Evolutionary conservation across 2,113 vertebrate species (phyloP).

Genomic region (Neoarius graeffei): DNA sequence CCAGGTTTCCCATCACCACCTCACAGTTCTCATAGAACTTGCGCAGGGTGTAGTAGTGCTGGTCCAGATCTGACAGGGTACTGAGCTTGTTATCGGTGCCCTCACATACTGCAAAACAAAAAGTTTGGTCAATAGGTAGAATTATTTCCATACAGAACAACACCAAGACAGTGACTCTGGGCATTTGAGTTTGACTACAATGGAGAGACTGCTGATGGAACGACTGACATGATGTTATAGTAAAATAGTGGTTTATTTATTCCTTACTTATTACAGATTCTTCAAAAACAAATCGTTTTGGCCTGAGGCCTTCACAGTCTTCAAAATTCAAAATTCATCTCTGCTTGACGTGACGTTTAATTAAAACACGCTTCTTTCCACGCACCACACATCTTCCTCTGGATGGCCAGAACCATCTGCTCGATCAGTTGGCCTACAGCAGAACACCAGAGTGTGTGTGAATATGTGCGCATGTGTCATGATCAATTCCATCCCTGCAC

Average conservation of each 20-base stretch:
- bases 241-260: background rate
- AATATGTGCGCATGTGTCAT: slow-evolving; percentile 24
- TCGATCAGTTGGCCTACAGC: slow-evolving; percentile 42
- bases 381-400: slow-evolving; percentile 37
- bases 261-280: background rate
- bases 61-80: slow-evolving; percentile 93
- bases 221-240: background rate
- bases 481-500: slow-evolving; percentile 1
- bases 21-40: slow-evolving; percentile 98
- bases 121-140: background rate
- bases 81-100: slow-evolving; percentile 98
- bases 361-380: slow-evolving; percentile 47
- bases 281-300: background rate
- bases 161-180: background rate
- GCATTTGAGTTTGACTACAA: background rate
- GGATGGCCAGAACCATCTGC: slow-evolving; percentile 39
- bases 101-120: slow-evolving; percentile 81
- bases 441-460: slow-evolving; percentile 15
- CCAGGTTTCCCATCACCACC: slow-evolving; percentile 97
- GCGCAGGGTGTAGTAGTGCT: slow-evolving; percentile 92
- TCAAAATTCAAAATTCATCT: background rate
- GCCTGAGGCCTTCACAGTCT: background rate
- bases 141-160: background rate
- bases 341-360: slow-evolving; percentile 38
- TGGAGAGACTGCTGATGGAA: background rate